These are phyloP conservation scores for Alectoris magna DNA, from an alignment of 2,797 vertebrate species.

Conservation along the genomic window DNA sequence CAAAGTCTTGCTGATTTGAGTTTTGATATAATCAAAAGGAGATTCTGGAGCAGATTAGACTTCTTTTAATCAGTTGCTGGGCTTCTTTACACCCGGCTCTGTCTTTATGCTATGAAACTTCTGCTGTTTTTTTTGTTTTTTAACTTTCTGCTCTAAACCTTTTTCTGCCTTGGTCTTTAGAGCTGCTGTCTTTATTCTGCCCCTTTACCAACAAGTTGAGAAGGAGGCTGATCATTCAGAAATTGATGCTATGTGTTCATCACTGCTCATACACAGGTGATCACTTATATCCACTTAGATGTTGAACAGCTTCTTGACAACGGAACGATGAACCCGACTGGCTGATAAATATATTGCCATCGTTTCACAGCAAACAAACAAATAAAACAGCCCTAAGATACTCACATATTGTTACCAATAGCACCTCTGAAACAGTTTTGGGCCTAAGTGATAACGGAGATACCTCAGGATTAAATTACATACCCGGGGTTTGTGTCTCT, in stretches of 20 bases:
- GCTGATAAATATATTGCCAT: neutral
- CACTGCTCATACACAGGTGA: neutral
- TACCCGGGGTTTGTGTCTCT: neutral
- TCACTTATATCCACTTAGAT: neutral
- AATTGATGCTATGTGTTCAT: neutral
- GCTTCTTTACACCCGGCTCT: neutral
- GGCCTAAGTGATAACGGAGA: neutral
- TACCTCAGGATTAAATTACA: neutral
- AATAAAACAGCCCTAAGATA: neutral
- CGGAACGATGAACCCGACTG: neutral
- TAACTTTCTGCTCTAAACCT: neutral
- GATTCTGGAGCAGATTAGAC: neutral
- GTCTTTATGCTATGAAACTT: neutral
- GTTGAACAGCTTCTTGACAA: neutral
- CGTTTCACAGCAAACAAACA: neutral
- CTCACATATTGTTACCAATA: neutral
- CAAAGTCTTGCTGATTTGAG: constrained; percentile 10
- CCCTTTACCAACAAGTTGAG: neutral
- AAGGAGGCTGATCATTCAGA: neutral
- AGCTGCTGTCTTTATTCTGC: neutral
- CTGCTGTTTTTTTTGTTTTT: neutral
- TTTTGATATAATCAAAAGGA: neutral
- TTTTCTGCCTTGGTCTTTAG: neutral
- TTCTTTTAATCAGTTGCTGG: neutral
- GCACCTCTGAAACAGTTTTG: neutral